Evolutionary conservation across 2,888 invertebrate species (phyloP).

Genomic region (Platycheirus albimanus): DNA sequence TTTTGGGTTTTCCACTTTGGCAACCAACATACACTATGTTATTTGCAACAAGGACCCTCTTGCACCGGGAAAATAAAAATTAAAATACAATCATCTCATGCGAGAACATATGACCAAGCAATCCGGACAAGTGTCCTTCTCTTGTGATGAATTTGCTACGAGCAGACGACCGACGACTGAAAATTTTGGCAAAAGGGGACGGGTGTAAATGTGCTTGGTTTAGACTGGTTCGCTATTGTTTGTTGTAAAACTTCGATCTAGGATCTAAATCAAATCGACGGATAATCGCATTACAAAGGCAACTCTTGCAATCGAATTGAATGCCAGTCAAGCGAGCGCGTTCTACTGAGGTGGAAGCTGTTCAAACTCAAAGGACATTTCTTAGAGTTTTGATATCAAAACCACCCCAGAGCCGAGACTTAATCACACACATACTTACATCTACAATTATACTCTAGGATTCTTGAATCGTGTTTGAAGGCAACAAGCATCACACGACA

Average conservation of each 20-base stretch:
- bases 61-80: conserved; percentile 64
- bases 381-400: conserved; percentile 69
- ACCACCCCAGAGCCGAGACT: conserved; percentile 64
- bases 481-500: conserved; percentile 66
- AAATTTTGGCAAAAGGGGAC: too few species aligned
- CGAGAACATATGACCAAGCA: conserved; percentile 76
- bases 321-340: conserved; percentile 16
- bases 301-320: conserved; percentile 63
- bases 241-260: conserved; percentile 41
- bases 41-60: conserved; percentile 44
- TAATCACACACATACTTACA: conserved; percentile 64
- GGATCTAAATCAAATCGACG: conserved; percentile 81
- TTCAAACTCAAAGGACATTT: conserved; percentile 36
- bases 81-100: conserved; percentile 75
- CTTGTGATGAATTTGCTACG: conserved; percentile 57
- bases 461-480: conserved; percentile 43
- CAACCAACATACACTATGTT: conserved; percentile 42
- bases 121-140: conserved; percentile 76
- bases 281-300: conserved; percentile 83
- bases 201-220: too few species aligned
- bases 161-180: too few species aligned
- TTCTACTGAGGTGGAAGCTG: conserved; percentile 48
- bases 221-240: conserved; percentile 75
- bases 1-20: conserved; percentile 66
- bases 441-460: conserved; percentile 16